Conservation (phyloP, 2,797 vertebrate species). For the Pogoniulus pusillus region DNA sequence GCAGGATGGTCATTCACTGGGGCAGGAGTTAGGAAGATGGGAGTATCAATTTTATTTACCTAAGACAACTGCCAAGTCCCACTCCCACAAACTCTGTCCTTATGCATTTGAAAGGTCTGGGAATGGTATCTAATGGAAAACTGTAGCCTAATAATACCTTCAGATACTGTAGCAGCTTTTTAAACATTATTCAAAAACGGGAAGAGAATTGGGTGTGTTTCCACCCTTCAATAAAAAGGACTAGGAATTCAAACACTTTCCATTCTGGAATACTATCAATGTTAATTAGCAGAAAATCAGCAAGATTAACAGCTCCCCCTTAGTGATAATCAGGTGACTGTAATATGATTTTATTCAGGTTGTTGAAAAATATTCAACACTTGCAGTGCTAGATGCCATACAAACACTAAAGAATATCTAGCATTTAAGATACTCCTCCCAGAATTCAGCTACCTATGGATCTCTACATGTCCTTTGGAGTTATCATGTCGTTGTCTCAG, state of each 20-base stretch:
- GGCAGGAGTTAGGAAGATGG: background rate
- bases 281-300: background rate
- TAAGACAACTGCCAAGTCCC: background rate
- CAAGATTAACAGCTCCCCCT: background rate
- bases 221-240: background rate
- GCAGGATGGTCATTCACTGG: background rate
- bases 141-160: background rate
- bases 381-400: background rate
- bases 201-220: background rate
- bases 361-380: background rate
- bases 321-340: background rate
- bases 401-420: background rate
- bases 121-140: background rate
- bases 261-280: background rate
- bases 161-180: background rate
- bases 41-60: background rate
- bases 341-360: background rate
- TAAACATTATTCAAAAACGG: background rate
- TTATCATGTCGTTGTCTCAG: background rate
- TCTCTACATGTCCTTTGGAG: background rate
- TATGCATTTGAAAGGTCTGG: background rate
- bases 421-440: background rate
- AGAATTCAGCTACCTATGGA: accelerated
- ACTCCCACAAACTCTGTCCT: background rate
- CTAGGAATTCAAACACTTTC: background rate